phyloP scores from a whole-genome alignment of 2,888 invertebrate genomes.

The Rotaria socialis region DNA sequence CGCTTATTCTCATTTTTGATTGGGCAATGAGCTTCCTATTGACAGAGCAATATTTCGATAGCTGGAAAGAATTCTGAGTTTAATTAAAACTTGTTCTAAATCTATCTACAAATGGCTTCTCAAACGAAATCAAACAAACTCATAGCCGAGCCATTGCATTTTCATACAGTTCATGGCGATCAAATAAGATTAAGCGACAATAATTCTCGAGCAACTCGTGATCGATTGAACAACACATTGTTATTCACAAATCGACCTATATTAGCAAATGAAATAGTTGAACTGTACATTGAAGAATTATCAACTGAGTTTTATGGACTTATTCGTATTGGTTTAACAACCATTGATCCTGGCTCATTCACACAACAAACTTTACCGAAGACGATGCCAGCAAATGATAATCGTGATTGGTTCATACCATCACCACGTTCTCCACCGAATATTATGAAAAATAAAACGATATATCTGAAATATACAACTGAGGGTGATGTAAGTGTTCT shows the following conservation, averaged over 20 bases:
- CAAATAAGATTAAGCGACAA: neutral
- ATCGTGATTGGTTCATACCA: neutral
- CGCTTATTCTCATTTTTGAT: neutral
- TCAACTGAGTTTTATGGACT: neutral
- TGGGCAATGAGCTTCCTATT: neutral
- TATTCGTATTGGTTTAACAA: slow-evolving; percentile 28
- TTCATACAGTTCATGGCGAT: slow-evolving; percentile 5
- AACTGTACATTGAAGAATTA: slow-evolving; percentile 8
- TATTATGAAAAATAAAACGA: neutral
- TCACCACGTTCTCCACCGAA: neutral
- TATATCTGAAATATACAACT: neutral
- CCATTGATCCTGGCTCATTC: neutral
- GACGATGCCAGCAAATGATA: neutral
- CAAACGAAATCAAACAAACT: neutral
- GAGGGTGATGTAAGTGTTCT: neutral
- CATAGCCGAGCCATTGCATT: neutral
- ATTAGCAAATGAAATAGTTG: neutral
- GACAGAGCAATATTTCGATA: neutral
- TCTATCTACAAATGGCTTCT: neutral
- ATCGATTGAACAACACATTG: slow-evolving; percentile 12
- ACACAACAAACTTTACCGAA: neutral
- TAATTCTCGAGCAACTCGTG: slow-evolving; percentile 24
- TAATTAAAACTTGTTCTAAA: neutral
- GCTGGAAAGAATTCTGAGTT: neutral
- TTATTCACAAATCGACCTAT: slow-evolving; percentile 27